Conservation (phyloP, 2,797 vertebrate genomes). For the Fistularia commersonii region DNA sequence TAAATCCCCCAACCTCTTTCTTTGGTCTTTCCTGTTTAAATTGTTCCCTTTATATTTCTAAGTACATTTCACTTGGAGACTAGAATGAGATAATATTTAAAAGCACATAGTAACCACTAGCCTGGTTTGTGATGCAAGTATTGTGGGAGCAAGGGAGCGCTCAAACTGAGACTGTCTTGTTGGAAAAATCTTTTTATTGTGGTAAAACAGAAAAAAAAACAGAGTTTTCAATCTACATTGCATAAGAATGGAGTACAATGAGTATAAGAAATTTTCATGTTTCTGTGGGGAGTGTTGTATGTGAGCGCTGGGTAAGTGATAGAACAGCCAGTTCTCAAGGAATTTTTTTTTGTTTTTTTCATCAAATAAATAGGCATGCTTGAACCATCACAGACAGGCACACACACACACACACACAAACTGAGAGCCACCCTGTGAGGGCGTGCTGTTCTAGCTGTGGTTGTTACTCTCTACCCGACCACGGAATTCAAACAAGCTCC, state of each 20-base stretch:
- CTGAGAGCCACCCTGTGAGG: conserved; percentile 55
- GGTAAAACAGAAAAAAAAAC: conserved; percentile 14
- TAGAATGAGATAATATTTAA: conserved; percentile 36
- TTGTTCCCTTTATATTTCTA: conserved; percentile 11
- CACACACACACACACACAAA: conserved; percentile 26
- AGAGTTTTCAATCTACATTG: conserved; percentile 6
- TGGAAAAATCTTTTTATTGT: conserved; percentile 23
- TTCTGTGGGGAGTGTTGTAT: conserved; percentile 13
- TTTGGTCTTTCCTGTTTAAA: not conserved
- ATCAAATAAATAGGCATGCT: conserved; percentile 61
- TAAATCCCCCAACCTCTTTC: no score
- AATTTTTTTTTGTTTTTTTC: conserved; percentile 61
- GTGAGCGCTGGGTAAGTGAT: conserved; percentile 48
- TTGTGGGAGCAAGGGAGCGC: conserved; percentile 8
- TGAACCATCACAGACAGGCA: conserved; percentile 50
- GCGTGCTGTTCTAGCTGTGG: conserved; percentile 57
- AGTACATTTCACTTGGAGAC: no score
- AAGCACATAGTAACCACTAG: conserved; percentile 20
- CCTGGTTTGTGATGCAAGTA: conserved; percentile 17
- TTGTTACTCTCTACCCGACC: conserved; percentile 60
- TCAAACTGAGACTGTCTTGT: conserved; percentile 11
- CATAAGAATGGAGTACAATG: not conserved
- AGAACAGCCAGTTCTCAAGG: conserved; percentile 55
- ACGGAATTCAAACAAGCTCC: conserved; percentile 72
- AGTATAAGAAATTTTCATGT: no score